phyloP scores from a whole-genome alignment of 1,140 invertebrate species.

The Oncopeltus fasciatus region DNA sequence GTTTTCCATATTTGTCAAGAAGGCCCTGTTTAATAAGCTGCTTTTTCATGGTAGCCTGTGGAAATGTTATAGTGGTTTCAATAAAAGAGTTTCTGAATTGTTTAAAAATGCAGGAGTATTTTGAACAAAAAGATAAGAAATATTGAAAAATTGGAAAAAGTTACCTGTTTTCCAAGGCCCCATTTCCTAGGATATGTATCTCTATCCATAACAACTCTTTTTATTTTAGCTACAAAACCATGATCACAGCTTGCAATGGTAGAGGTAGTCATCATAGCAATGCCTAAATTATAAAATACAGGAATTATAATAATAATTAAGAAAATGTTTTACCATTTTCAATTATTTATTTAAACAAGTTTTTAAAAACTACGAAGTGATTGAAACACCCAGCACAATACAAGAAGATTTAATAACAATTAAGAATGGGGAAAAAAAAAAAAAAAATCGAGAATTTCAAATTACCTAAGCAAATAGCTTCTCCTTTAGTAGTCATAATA shows the following conservation, averaged over 20 bases:
- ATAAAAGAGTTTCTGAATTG: background rate
- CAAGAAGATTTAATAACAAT: too few species aligned
- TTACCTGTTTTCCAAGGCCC: slow-evolving; percentile 82
- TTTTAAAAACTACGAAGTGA: too few species aligned
- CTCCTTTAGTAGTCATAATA: slow-evolving; percentile 95
- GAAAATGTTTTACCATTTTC: too few species aligned
- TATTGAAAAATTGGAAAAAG: background rate
- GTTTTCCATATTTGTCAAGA: slow-evolving; percentile 90
- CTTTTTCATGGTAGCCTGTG: slow-evolving; percentile 75
- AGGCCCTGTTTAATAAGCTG: slow-evolving; percentile 78
- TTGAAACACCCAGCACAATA: background rate
- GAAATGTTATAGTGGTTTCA: background rate
- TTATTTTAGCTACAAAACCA: slow-evolving; percentile 94
- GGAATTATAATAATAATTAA: background rate
- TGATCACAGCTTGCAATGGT: slow-evolving; percentile 96
- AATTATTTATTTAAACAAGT: too few species aligned
- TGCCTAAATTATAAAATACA: slow-evolving; percentile 40
- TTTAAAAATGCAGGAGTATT: too few species aligned
- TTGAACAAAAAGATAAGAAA: too few species aligned
- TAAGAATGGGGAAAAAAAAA: too few species aligned
- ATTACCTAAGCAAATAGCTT: slow-evolving; percentile 79
- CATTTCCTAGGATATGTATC: slow-evolving; percentile 97
- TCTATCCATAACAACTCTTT: slow-evolving; percentile 97
- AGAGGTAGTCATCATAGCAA: slow-evolving; percentile 96
- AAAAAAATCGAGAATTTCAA: background rate